These are phyloP conservation scores for Felis catus DNA, from an alignment of 2,113 vertebrate species.

Conservation along the genomic window F.catus_Fca126_mat1.0 CM031415.1:163197501-163198000, in stretches of 20 bases:
- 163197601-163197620: background rate
- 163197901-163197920: background rate
- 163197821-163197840: background rate
- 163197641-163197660: background rate
- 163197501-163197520: background rate
- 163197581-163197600: background rate
- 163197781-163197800: background rate
- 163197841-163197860: background rate
- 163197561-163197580: background rate
- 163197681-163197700: background rate
- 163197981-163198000: background rate
- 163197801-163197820: background rate
- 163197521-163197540: background rate
- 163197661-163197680: background rate
- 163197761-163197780: background rate
- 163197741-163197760: background rate
- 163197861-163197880: background rate
- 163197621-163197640: background rate
- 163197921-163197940: background rate
- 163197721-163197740: background rate
- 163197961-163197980: background rate
- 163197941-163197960: background rate
- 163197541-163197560: background rate
- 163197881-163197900: background rate
- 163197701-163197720: background rate